A percentile compares a stretch with the other conserved stretches of the same genome.
Conservation (phyloP, 2,797 vertebrate genomes). For the Zonotrichia albicollis region DNA sequence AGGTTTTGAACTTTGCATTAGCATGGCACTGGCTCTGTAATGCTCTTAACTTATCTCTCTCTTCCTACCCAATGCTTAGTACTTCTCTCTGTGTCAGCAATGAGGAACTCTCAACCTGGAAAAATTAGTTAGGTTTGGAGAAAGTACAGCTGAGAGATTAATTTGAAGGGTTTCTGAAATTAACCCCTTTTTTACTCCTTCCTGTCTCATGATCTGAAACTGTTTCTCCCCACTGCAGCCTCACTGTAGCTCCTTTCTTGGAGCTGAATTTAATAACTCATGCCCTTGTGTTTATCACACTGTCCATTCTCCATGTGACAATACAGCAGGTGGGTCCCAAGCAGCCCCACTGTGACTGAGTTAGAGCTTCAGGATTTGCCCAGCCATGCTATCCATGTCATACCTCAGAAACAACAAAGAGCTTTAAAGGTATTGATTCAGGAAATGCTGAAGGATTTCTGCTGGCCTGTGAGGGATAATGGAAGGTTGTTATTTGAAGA, state of each 20-base stretch:
- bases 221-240: neutral
- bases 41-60: neutral
- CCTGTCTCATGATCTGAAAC: neutral
- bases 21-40: neutral
- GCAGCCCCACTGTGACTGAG: neutral
- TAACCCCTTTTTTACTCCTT: neutral
- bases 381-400: neutral
- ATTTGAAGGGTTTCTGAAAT: slow-evolving; percentile 15
- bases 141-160: neutral
- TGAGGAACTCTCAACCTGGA: neutral
- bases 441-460: neutral
- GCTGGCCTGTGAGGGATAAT: neutral
- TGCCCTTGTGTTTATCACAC: neutral
- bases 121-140: neutral
- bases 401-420: neutral
- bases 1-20: slow-evolving; percentile 14
- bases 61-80: neutral
- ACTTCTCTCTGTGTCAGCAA: neutral
- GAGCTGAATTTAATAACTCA: neutral
- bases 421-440: neutral
- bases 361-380: neutral
- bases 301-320: neutral
- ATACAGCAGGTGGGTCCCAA: neutral
- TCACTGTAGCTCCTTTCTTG: neutral
- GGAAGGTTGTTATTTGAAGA: neutral